Evolutionary conservation across 2,888 invertebrate genomes (phyloP).

Genomic region (Oxystoma pomonae): DNA sequence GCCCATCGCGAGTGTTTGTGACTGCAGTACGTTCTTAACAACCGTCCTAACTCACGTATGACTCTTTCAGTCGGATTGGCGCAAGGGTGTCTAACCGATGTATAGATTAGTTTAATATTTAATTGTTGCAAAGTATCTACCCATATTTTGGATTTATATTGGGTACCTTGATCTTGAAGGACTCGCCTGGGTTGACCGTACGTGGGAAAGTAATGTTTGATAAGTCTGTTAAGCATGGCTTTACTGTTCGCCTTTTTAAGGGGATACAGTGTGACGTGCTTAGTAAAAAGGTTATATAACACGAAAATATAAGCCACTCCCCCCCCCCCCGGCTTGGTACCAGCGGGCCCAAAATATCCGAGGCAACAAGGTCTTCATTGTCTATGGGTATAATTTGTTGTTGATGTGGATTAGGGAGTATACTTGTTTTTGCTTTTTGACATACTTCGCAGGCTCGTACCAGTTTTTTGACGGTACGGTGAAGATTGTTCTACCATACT

Average conservation of each 20-base stretch:
- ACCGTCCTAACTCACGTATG: not conserved
- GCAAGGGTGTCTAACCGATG: not conserved
- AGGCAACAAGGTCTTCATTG: not conserved
- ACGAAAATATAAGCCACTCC: slow-evolving; percentile 39
- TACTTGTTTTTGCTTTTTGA: not conserved
- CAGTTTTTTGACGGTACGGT: slow-evolving; percentile 6
- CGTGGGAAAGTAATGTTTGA: slow-evolving; percentile 2
- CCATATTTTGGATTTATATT: slow-evolving; percentile 5
- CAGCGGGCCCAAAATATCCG: not conserved
- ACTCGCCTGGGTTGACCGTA: not conserved
- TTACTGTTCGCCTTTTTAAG: slow-evolving; percentile 7
- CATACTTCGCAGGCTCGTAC: slow-evolving; percentile 10
- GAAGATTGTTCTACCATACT: slow-evolving; percentile 17
- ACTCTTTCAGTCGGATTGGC: not conserved
- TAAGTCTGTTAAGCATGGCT: slow-evolving; percentile 7
- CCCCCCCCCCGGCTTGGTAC: slow-evolving; percentile 30
- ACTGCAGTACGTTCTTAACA: not conserved
- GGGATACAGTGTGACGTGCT: slow-evolving; percentile 6
- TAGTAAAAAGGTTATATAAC: slow-evolving; percentile 32
- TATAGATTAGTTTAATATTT: not conserved
- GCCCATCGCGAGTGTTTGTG: not conserved
- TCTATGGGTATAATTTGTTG: not conserved
- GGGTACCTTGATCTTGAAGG: not conserved
- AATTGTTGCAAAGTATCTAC: not conserved
- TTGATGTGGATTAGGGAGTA: slow-evolving; percentile 3